Percentiles rank a stretch among this genome's conserved stretches.
Evolutionary conservation across 2,888 invertebrate genomes (phyloP).

Genomic region (Diploptera punctata): DNA sequence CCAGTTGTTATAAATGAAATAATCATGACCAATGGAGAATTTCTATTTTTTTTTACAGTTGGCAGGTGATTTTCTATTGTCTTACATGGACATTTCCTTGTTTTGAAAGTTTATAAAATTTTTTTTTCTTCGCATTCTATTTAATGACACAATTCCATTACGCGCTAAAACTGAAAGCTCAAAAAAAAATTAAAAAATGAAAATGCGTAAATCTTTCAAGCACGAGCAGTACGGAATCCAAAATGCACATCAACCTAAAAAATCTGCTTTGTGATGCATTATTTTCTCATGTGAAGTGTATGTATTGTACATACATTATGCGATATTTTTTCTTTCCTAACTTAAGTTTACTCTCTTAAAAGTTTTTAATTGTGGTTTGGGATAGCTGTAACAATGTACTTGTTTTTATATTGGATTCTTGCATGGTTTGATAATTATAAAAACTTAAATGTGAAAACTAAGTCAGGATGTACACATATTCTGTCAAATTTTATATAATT

Average conservation of each 20-base stretch:
- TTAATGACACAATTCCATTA: background rate
- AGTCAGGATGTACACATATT: conserved; percentile 41
- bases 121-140: background rate
- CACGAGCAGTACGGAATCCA: background rate
- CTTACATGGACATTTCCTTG: background rate
- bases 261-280: background rate
- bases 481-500: conserved; percentile 38
- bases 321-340: background rate
- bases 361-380: conserved; percentile 16
- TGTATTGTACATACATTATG: background rate
- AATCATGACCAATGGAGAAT: background rate
- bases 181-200: background rate
- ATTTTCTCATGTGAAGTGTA: background rate
- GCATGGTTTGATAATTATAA: conserved; percentile 42
- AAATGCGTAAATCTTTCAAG: too few relatives aligned
- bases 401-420: conserved; percentile 39
- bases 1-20: background rate
- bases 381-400: conserved; percentile 14
- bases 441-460: conserved; percentile 40
- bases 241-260: conserved; percentile 8
- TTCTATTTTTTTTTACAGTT: background rate
- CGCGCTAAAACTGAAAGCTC: conserved; percentile 4
- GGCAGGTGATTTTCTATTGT: background rate
- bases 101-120: background rate
- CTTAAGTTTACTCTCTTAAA: background rate